These are phyloP conservation scores for Homalodisca vitripennis DNA, from an alignment of 1,140 invertebrate genomes.

Conservation along the genomic window DNA sequence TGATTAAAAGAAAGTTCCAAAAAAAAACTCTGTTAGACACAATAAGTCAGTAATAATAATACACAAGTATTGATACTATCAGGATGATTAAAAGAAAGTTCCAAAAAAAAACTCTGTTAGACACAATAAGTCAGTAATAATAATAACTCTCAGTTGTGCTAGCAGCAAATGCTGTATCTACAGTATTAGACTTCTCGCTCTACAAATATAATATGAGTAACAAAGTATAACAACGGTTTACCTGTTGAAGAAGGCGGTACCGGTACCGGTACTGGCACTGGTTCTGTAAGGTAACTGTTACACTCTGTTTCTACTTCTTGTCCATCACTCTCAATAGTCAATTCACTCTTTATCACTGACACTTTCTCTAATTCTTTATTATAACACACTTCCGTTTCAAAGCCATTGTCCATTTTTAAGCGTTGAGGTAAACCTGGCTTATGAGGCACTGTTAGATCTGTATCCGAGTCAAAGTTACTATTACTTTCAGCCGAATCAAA, in stretches of 20 bases:
- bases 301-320: neutral
- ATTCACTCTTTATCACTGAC: neutral
- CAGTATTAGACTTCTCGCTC: no score
- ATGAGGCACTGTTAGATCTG: neutral
- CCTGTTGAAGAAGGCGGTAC: neutral
- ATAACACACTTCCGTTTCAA: constrained; percentile 3
- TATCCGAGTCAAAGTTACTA: neutral
- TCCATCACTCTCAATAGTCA: neutral
- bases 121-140: no score
- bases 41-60: no score
- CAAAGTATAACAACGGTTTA: no score
- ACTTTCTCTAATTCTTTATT: neutral
- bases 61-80: no score
- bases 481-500: neutral
- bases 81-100: no score
- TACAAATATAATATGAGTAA: no score
- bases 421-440: neutral
- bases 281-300: neutral
- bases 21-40: no score
- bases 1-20: no score
- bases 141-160: no score
- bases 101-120: no score
- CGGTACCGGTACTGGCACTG: neutral
- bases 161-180: no score
- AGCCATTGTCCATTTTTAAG: neutral